phyloP scores from a whole-genome alignment of 2,113 vertebrate species.

The Sinocyclocheilus anshuiensis region DNA sequence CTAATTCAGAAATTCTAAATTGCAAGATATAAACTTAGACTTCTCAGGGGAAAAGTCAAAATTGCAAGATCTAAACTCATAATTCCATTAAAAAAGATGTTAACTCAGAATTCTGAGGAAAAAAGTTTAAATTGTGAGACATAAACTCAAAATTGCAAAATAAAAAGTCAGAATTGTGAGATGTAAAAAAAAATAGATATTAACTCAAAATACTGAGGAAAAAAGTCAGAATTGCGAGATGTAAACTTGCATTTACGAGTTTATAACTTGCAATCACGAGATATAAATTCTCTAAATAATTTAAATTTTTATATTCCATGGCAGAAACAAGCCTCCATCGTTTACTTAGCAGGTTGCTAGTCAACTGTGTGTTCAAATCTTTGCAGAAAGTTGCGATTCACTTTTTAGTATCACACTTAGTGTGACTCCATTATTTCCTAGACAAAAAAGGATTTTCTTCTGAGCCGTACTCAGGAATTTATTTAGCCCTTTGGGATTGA shows the following conservation, averaged over 20 bases:
- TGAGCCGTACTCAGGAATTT: conserved; percentile 43
- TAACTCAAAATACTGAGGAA: too few species aligned
- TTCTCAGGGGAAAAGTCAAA: neutral
- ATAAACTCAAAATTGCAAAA: too few species aligned
- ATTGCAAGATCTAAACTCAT: neutral
- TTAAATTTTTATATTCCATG: neutral
- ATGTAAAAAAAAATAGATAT: too few species aligned
- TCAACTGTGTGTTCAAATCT: neutral
- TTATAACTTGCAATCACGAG: too few species aligned
- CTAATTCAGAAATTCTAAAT: too few species aligned
- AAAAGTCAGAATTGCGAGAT: too few species aligned
- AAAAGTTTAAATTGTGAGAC: too few species aligned
- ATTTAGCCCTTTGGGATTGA: conserved; percentile 27
- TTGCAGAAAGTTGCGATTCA: neutral
- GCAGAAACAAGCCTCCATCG: neutral
- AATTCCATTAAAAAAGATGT: neutral
- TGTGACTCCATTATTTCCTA: neutral
- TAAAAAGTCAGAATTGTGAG: too few species aligned
- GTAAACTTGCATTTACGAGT: too few species aligned
- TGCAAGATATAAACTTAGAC: too few species aligned
- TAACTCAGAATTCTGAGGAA: neutral
- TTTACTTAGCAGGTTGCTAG: neutral
- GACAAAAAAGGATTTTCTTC: conserved; percentile 24
- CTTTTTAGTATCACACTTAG: neutral
- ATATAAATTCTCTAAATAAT: neutral